Evolutionary conservation across 2,797 vertebrate genomes (phyloP).

Genomic region (Sphenodon punctatus): DNA sequence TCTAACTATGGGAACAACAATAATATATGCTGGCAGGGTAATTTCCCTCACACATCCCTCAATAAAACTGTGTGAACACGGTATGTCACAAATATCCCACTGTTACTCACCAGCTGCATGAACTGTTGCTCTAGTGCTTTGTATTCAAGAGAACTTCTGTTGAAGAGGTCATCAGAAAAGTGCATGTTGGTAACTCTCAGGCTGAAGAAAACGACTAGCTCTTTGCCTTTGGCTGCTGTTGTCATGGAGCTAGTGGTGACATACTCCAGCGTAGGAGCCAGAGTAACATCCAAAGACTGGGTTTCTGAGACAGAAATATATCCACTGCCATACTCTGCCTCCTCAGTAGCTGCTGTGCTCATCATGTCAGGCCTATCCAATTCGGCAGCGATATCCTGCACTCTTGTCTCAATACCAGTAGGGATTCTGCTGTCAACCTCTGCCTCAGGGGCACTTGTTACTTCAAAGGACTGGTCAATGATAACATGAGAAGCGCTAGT

Average conservation of each 20-base stretch:
- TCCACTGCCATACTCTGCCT: slow-evolving; percentile 69
- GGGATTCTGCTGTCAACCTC: not conserved
- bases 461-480: slow-evolving; percentile 23
- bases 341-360: slow-evolving; percentile 54
- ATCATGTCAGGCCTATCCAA: slow-evolving; percentile 30
- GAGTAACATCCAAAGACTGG: slow-evolving; percentile 59
- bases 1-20: not conserved
- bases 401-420: not conserved
- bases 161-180: slow-evolving; percentile 91
- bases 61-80: not conserved
- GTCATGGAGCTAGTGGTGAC: slow-evolving; percentile 84
- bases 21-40: not conserved
- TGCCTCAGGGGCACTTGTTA: not conserved
- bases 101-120: slow-evolving; percentile 86
- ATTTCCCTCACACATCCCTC: not conserved
- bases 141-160: slow-evolving; percentile 89
- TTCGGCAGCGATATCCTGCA: slow-evolving; percentile 62
- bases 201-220: slow-evolving; percentile 94
- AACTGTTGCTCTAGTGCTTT: slow-evolving; percentile 85
- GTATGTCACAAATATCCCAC: not conserved
- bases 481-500: slow-evolving; percentile 1
- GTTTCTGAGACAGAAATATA: slow-evolving; percentile 22
- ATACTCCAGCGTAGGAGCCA: slow-evolving; percentile 71
- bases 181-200: slow-evolving; percentile 89
- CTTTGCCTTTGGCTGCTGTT: slow-evolving; percentile 74